Percentiles rank a stretch among this genome's conserved stretches.
Conservation (phyloP, 2,113 vertebrate species). For the Channa argus region DNA sequence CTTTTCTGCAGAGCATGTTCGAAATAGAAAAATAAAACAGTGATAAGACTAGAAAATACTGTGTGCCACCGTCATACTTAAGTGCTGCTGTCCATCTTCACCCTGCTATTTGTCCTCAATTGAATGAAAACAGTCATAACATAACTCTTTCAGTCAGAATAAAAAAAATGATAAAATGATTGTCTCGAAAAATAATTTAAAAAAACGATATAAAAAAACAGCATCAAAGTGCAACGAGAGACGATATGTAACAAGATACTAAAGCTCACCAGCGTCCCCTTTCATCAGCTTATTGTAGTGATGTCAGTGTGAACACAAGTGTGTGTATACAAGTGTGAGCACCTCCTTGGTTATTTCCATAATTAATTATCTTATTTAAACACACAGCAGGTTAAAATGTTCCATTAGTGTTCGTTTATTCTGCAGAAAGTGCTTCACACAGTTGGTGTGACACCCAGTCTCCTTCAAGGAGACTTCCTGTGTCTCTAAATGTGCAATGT, state of each 20-base stretch:
- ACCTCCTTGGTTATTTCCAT: slow-evolving; percentile 15
- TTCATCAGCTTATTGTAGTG: slow-evolving; percentile 48
- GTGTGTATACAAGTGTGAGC: slow-evolving; percentile 42
- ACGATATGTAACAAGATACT: slow-evolving; percentile 53
- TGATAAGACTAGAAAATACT: slow-evolving; percentile 64
- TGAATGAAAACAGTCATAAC: slow-evolving; percentile 41
- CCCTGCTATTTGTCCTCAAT: slow-evolving; percentile 43
- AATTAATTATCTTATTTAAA: slow-evolving; percentile 34
- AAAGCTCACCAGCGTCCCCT: slow-evolving; percentile 31
- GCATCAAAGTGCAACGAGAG: slow-evolving; percentile 46
- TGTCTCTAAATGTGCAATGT: slow-evolving; percentile 66
- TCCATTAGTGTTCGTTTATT: slow-evolving; percentile 41
- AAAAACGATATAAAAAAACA: slow-evolving; percentile 59
- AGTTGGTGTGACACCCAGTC: slow-evolving; percentile 47
- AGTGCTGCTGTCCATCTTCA: slow-evolving; percentile 47
- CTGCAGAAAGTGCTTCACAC: slow-evolving; percentile 62
- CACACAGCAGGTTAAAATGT: slow-evolving; percentile 30
- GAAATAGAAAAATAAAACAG: slow-evolving; percentile 77
- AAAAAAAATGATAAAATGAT: slow-evolving; percentile 54
- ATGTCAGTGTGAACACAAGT: slow-evolving; percentile 29
- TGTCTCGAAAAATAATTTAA: slow-evolving; percentile 68
- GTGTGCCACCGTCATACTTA: slow-evolving; percentile 40
- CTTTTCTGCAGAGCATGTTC: slow-evolving; percentile 41
- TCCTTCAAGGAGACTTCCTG: slow-evolving; percentile 45
- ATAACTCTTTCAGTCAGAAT: slow-evolving; percentile 58